These are phyloP conservation scores for Microcebus griseorufus DNA, from an alignment of 2,113 vertebrate genomes.

Conservation along the genomic window DNA sequence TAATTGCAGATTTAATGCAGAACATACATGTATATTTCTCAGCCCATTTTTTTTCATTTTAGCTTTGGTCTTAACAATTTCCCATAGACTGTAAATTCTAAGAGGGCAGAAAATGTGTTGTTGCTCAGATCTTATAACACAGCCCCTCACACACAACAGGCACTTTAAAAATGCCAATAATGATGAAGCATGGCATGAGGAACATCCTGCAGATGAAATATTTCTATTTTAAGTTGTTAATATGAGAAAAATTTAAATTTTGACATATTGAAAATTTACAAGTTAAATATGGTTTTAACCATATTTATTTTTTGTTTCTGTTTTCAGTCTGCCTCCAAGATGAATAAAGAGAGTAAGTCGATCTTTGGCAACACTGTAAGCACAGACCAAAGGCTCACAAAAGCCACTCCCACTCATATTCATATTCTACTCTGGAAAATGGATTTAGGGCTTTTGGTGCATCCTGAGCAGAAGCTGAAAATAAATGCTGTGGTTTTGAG, in stretches of 20 bases:
- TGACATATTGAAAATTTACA: neutral
- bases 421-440: neutral
- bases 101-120: neutral
- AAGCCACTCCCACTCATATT: neutral
- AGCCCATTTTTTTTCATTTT: neutral
- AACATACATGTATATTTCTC: neutral
- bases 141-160: neutral
- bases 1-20: slow-evolving; percentile 32
- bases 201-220: neutral
- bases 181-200: neutral
- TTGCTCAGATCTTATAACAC: neutral
- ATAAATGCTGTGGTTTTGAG: neutral
- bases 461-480: neutral
- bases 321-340: neutral
- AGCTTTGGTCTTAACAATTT: neutral
- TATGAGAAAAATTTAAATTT: neutral
- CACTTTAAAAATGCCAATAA: neutral
- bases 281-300: neutral
- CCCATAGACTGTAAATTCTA: neutral
- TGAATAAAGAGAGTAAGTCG: neutral
- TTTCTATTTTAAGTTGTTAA: neutral
- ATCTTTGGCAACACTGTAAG: neutral
- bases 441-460: neutral
- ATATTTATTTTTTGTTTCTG: neutral
- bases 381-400: neutral